phyloP scores from a whole-genome alignment of 2,797 vertebrate species.

The Falco naumanni region DNA sequence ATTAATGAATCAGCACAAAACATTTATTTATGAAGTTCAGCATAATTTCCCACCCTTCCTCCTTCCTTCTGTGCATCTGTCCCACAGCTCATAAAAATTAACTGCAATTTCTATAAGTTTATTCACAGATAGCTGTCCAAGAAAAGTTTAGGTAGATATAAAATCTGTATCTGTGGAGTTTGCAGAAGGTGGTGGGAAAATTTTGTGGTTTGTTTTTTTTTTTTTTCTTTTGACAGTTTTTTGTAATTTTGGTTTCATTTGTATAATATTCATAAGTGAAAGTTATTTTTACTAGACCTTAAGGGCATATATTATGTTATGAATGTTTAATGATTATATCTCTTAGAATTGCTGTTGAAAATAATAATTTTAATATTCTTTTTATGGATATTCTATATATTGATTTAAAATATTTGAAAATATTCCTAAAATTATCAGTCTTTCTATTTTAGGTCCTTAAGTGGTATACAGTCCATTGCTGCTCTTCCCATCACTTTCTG shows the following conservation, averaged over 20 bases:
- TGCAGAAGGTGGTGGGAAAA: background rate
- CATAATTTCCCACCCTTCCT: background rate
- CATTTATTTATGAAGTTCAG: background rate
- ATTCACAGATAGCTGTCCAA: background rate
- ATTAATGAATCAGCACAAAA: constrained; percentile 10
- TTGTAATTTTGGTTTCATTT: background rate
- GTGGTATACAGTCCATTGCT: background rate
- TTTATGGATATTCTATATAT: background rate
- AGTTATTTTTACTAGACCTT: background rate
- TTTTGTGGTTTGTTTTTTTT: background rate
- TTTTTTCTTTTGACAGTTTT: background rate
- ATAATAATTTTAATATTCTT: background rate
- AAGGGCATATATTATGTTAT: background rate
- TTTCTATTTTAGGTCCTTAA: background rate
- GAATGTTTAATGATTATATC: background rate
- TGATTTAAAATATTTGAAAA: background rate
- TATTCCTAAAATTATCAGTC: background rate
- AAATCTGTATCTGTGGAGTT: background rate
- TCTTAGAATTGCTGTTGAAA: background rate
- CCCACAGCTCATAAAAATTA: background rate
- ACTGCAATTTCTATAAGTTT: background rate
- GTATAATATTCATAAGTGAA: background rate
- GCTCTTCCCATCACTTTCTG: background rate
- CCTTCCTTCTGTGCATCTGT: background rate
- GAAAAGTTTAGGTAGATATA: background rate